Evolutionary conservation across 2,888 invertebrate species (phyloP), one percentile per base, ranked within the genome.

Genomic region (Blastobasis lacticolella): DNA sequence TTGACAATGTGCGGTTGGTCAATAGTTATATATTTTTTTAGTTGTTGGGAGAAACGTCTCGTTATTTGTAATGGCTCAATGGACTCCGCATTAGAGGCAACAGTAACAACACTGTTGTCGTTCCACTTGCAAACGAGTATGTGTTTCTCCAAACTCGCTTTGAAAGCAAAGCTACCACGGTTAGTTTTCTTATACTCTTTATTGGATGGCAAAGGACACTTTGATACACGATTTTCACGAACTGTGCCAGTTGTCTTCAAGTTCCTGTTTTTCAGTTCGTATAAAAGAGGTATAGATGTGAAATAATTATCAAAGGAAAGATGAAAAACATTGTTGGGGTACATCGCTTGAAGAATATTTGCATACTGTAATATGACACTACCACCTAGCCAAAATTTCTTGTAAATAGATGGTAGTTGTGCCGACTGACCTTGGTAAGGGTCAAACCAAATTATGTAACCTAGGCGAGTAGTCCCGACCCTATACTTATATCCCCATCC

Each of bases 361-460:
- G 53, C 49, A 36, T 43, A 49, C 10, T 47, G 46, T 40, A 54
- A 46, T 40, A 51, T 49, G 0, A 51, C 50, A 44, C 50, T 49
- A 0, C 38, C 49, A 36, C 54, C 54, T n/a, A n/a, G n/a, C n/a
- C n/a, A n/a, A 5, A 51, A 42, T 10, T 50, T 41, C 42, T 45
- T 54, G 8, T 54, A 54, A 0, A 5, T 2, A n/a, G 40, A 2
- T 38, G 46, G 10, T 1, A 46, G 40, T n/a, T 0, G 41, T n/a
- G 38, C 38, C 7, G 40, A n/a, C 1, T 47, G 38, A 4, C 47
- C 47, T 47, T 47, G 47, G 10, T 38, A 47, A 4, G 47, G 47
- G 5, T 47, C 38, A 47, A 47, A 47, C 47, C 47, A 47, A n/a
- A 47, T 6, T 4, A 47, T 37, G 8, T 47, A 47, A 1, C 47